Evolutionary conservation across 2,113 vertebrate genomes (phyloP).

Genomic region (Notiomystis cincta): DNA sequence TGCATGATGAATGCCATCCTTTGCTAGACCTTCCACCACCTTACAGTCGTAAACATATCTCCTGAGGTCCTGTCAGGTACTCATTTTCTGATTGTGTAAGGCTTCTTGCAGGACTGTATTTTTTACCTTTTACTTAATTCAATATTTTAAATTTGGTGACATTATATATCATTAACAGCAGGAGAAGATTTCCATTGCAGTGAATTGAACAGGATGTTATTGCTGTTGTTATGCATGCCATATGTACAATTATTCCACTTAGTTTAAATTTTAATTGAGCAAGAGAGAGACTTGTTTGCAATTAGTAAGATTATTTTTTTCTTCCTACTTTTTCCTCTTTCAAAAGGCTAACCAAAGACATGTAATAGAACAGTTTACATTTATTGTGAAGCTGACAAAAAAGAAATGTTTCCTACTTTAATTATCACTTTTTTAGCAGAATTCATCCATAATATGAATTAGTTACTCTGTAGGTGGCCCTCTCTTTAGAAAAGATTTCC

Average conservation of each 20-base stretch:
- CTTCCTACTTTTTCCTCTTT: neutral
- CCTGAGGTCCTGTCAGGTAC: neutral
- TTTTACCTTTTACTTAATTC: neutral
- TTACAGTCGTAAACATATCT: neutral
- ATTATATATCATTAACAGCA: neutral
- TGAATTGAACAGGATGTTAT: neutral
- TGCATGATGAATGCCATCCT: neutral
- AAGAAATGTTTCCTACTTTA: neutral
- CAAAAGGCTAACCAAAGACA: neutral
- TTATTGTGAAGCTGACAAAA: neutral
- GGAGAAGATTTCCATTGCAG: neutral
- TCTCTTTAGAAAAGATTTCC: neutral
- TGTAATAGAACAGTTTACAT: neutral
- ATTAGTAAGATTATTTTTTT: neutral
- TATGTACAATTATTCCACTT: conserved; percentile 35
- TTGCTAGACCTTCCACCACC: neutral
- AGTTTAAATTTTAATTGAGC: conserved; percentile 55
- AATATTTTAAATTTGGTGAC: neutral
- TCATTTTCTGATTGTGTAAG: neutral
- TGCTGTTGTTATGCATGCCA: neutral
- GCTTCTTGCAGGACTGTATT: neutral
- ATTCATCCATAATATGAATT: neutral
- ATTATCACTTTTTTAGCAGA: neutral
- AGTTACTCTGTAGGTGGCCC: neutral
- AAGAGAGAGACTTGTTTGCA: conserved; percentile 4